These are phyloP conservation scores for Macropis europaea DNA, from an alignment of 2,888 invertebrate genomes.

Conservation along the genomic window DNA sequence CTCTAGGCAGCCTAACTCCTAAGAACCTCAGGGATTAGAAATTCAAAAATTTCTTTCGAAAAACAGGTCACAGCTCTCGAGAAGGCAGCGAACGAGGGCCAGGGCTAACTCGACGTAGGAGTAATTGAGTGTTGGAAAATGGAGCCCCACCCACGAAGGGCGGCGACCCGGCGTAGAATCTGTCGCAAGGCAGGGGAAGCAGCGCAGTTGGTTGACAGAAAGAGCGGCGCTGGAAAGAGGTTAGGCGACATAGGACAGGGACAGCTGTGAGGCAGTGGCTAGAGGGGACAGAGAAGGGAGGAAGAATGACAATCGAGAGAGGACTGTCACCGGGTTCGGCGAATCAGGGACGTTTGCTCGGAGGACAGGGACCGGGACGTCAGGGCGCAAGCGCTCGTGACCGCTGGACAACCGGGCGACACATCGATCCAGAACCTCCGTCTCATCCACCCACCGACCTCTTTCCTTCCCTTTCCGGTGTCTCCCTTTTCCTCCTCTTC, in stretches of 20 bases:
- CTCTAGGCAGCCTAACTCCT: too few relatives aligned
- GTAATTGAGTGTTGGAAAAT: not conserved
- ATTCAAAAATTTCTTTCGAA: too few relatives aligned
- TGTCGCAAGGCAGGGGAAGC: slow-evolving; percentile 38
- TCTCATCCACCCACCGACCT: slow-evolving; percentile 52
- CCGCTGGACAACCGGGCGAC: slow-evolving; percentile 77
- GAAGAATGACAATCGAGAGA: slow-evolving; percentile 65
- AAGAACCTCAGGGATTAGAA: too few relatives aligned
- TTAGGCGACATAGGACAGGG: not conserved
- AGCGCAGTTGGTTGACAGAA: slow-evolving; percentile 36
- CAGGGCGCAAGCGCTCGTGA: slow-evolving; percentile 75
- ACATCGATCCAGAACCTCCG: slow-evolving; percentile 77
- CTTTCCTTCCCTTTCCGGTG: slow-evolving; percentile 53
- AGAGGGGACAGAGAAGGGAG: slow-evolving; percentile 26
- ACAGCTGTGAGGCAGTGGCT: not conserved
- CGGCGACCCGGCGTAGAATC: slow-evolving; percentile 46
- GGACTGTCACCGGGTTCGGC: slow-evolving; percentile 66
- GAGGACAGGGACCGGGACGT: slow-evolving; percentile 58
- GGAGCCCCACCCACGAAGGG: slow-evolving; percentile 62
- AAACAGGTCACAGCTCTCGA: too few relatives aligned
- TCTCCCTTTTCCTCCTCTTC: slow-evolving; percentile 50
- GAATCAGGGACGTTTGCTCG: slow-evolving; percentile 69
- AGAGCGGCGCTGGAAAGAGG: not conserved
- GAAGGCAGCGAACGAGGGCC: too few relatives aligned
- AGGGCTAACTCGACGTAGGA: too few relatives aligned